Base-by-base conservation (phyloP, 2,113 vertebrate genomes). In the Panthera tigris region DNA sequence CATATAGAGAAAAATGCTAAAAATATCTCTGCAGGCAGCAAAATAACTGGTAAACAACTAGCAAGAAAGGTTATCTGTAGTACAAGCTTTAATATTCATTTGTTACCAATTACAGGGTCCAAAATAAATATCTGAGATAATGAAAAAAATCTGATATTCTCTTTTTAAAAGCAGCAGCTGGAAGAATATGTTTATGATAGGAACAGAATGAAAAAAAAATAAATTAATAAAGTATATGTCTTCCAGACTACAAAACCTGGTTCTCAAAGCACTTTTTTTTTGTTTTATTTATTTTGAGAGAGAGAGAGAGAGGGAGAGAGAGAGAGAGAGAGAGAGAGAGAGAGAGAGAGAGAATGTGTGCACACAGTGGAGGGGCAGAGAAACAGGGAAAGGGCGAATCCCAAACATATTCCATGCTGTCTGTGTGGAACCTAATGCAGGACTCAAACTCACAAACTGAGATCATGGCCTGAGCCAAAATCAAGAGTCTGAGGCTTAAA, bases 41-140 rank as follows among this genome's bases (percentile, higher is more conserved):
- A 93, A 87, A 93, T 85, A 90, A 48, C 50, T 85, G 33, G 16
- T 55, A 71, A 95, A 96, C 55, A 96, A 71, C 33, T 31, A 96
- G 21, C 66, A 82, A 76, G 66, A 91, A 93, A 95, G 21, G 29
- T 68, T 86, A 91, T 61, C 13, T 89, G 14, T 68, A 88, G 27
- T 92, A 65, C 50, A 63, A 76, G 36, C 4, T 80, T 91, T 89
- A 68, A n/a, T 82, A 93, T 86, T 89, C 18, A 69, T 86, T 93
- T 96, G 16, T n/a, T 50, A n/a, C 50, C 65, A 76, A 52, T 57
- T 16, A 87, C 78, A 55, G 94, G 19, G 3, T 68, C 41, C 31
- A 91, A 97, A 95, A 81, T 94, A 93, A 91, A 81, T 61, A 93
- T 48, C 52, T 95, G 33, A 31, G 45, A 63, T 95, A 94, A 95